phyloP scores from a whole-genome alignment of 2,797 vertebrate genomes.

The Sebastes iracundus region DNA sequence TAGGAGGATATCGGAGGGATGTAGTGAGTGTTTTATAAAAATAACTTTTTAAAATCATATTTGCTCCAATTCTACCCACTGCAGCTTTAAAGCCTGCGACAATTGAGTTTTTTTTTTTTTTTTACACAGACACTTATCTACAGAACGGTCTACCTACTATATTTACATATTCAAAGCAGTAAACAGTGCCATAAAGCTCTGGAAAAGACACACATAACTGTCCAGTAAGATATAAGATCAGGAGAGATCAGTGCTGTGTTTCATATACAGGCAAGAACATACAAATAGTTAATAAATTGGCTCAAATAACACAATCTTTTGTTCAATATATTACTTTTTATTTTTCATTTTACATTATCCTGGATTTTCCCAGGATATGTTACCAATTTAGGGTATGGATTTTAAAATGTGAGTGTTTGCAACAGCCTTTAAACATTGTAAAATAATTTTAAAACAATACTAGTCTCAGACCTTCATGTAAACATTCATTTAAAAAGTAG shows the following conservation, averaged over 20 bases:
- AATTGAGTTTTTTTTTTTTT: neutral
- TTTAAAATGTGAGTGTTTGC: neutral
- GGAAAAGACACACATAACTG: neutral
- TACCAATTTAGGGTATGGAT: neutral
- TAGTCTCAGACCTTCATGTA: neutral
- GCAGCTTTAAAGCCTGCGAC: neutral
- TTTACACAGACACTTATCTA: neutral
- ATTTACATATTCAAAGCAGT: neutral
- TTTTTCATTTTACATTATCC: neutral
- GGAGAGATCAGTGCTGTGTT: neutral
- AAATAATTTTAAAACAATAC: neutral
- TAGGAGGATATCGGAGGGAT: no score
- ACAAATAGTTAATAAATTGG: neutral
- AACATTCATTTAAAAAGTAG: neutral
- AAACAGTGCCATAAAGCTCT: neutral
- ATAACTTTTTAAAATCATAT: no score
- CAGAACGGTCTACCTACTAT: neutral
- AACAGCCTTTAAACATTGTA: neutral
- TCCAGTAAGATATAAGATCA: neutral
- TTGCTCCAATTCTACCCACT: no score
- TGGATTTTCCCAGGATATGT: neutral
- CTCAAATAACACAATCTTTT: neutral
- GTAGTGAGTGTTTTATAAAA: no score
- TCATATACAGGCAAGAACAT: neutral
- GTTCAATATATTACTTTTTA: neutral